Percentiles rank a stretch among this genome's conserved stretches.
Conservation (phyloP, 2,888 invertebrate genomes). For the Nymphalis polychloros region DNA sequence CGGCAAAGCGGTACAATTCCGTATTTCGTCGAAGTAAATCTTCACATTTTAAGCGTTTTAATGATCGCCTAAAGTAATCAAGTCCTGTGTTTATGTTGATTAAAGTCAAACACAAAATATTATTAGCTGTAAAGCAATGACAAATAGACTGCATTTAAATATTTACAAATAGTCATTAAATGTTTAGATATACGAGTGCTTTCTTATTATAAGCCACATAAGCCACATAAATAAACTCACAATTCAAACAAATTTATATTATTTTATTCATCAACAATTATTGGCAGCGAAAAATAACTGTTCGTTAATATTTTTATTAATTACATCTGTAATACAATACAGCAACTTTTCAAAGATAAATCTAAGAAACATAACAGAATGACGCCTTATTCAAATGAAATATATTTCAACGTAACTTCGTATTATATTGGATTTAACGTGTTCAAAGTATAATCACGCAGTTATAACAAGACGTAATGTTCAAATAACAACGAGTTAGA, state of each 20-base stretch:
- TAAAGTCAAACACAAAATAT: conserved; percentile 34
- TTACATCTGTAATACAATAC: neutral
- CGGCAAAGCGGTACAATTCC: conserved; percentile 30
- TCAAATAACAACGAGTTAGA: conserved; percentile 8
- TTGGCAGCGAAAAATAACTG: no score
- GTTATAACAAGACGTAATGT: conserved; percentile 7
- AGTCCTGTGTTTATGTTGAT: conserved; percentile 39
- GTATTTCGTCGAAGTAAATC: conserved; percentile 35
- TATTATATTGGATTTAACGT: neutral
- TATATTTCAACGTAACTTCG: neutral
- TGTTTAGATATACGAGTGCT: neutral
- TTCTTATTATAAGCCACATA: no score
- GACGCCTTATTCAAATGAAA: neutral
- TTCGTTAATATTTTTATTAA: neutral
- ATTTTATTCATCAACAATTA: no score
- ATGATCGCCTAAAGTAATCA: conserved; percentile 35
- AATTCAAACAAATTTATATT: no score
- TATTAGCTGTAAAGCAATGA: conserved; percentile 22
- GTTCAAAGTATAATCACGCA: neutral
- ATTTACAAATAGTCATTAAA: neutral
- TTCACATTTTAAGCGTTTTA: conserved; percentile 39
- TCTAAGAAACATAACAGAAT: neutral
- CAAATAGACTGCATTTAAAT: conserved; percentile 9
- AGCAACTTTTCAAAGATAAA: neutral
- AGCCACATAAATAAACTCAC: no score